Evolutionary conservation across 2,888 invertebrate species (phyloP), one percentile per base, ranked within the genome.

Genomic region (Arge pagana): DNA sequence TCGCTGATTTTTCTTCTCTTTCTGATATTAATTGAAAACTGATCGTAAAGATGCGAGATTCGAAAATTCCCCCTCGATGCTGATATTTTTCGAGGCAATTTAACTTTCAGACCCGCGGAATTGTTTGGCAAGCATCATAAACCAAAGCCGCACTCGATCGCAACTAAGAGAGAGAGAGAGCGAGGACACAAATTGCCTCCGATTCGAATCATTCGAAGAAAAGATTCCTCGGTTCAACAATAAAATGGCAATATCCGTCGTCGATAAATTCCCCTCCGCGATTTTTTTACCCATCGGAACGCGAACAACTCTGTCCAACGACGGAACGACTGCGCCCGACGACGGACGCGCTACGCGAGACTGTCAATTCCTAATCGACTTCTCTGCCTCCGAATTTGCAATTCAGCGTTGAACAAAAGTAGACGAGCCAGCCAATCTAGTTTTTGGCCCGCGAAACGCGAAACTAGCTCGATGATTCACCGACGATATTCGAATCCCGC

Each of bases 171-270:
- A n/a, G n/a, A n/a, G n/a, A n/a, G n/a, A n/a, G n/a, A 45, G 28
- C 31, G 45, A 45, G 33, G 45, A 45, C 35, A 45, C 45, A 45
- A 45, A 45, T 45, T 45, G 45, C 45, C 23, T 33, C 45, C 45
- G 45, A 33, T 33, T 33, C 45, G 18, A 33, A 45, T 45, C 33
- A 45, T 23, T 45, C 45, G 45, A 45, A 45, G 45, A 33, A 45
- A 45, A 45, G 45, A 45, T 45, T 11, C 30, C 31, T 7, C 15
- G n/a, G 45, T 45, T 33, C 45, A 45, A 45, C 45, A 45, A 45
- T 45, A 45, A 45, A 45, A 45, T 33, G 45, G 45, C 45, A 45
- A 45, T 45, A 45, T 45, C 45, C 45, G 45, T 33, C 33, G 45
- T 45, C 45, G 18, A 45, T 45, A 45, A 45, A 45, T 45, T 45